A percentile compares a stretch with the other conserved stretches of the same genome.
Evolutionary conservation across 1,140 invertebrate species (phyloP).

Genomic region (Drosophila repleta): DNA sequence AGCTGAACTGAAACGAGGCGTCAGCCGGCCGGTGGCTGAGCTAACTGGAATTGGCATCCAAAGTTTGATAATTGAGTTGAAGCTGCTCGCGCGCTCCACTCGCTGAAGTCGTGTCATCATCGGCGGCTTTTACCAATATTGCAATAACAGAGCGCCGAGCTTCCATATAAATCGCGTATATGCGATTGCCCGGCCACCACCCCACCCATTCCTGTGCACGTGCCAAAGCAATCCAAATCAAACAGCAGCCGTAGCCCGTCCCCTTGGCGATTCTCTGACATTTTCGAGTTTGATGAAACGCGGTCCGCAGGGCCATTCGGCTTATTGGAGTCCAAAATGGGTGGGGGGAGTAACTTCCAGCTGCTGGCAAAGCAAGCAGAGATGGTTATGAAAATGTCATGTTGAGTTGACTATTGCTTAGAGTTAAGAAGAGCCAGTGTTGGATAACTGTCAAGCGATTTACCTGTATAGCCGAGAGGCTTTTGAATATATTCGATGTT

Average conservation of each 20-base stretch:
- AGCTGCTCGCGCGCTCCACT: slow-evolving; percentile 35
- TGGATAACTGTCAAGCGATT: too few species aligned
- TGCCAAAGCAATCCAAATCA: slow-evolving; percentile 62
- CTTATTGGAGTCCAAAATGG: slow-evolving; percentile 54
- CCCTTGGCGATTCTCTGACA: slow-evolving; percentile 18
- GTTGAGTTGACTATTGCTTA: too few species aligned
- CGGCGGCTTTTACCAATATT: slow-evolving; percentile 64
- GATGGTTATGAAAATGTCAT: slow-evolving; percentile 1
- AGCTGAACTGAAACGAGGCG: slow-evolving; percentile 17
- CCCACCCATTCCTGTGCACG: slow-evolving; percentile 47
- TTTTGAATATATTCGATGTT: too few species aligned
- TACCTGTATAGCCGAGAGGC: not conserved
- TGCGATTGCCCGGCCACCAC: not conserved
- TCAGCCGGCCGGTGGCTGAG: slow-evolving; percentile 27
- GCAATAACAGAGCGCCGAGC: slow-evolving; percentile 42
- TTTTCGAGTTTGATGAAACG: slow-evolving; percentile 53
- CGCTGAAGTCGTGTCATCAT: slow-evolving; percentile 61
- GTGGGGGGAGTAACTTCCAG: slow-evolving; percentile 15
- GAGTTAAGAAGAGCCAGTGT: too few species aligned
- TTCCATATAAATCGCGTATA: slow-evolving; percentile 29
- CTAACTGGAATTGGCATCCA: slow-evolving; percentile 64
- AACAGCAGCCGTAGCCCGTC: slow-evolving; percentile 46
- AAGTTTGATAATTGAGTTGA: slow-evolving; percentile 81
- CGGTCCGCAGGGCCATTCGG: slow-evolving; percentile 34
- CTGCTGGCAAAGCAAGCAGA: not conserved